Evolutionary conservation across 2,113 vertebrate genomes (phyloP), one percentile per base, ranked within the genome.

Genomic region (Syrrhaptes paradoxus): DNA sequence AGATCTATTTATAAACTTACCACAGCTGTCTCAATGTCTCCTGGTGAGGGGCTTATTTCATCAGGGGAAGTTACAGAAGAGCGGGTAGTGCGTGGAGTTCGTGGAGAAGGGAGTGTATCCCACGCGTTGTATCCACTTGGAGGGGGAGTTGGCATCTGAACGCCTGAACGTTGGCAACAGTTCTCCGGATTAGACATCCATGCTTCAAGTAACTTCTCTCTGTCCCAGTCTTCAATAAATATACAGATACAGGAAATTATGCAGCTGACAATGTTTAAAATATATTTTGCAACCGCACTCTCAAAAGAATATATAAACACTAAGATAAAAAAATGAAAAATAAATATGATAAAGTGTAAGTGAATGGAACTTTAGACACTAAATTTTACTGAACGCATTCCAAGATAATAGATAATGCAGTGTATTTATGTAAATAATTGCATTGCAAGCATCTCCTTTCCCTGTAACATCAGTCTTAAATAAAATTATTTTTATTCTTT

Each of bases 131-230:
- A 99, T 4, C 99, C 99, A 36, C 98, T 99, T 13, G 99, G 99
- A 34, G 99, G 99, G 16, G 99, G 99, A 26, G 99, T 99, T 79
- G 98, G 99, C 99, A 99, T 99, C 90, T 99, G 99, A 34, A 99
- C 98, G 29, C 99, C 99, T 9, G 99, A 99, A 32, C 99, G 99
- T 94, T 99, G 99, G 98, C 99, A 99, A 97, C 99, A 99, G 61
- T 98, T 98, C 96, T 99, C 99, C 0, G 99, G 98, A 79, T 99
- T 99, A 68, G 98, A 98, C 99, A 99, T 99, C 99, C 99, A 99
- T 28, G 99, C 99, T 97, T 99, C 99, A 61, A 99, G 98, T 83
- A 99, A 98, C 96, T 99, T 99, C 97, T 99, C 99, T 94, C 99
- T 98, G 98, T 99, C 99, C 99, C 99, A 99, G 94, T 99, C 99